phyloP scores from a whole-genome alignment of 2,888 invertebrate species.

The Drosophila neotestacea region DNA sequence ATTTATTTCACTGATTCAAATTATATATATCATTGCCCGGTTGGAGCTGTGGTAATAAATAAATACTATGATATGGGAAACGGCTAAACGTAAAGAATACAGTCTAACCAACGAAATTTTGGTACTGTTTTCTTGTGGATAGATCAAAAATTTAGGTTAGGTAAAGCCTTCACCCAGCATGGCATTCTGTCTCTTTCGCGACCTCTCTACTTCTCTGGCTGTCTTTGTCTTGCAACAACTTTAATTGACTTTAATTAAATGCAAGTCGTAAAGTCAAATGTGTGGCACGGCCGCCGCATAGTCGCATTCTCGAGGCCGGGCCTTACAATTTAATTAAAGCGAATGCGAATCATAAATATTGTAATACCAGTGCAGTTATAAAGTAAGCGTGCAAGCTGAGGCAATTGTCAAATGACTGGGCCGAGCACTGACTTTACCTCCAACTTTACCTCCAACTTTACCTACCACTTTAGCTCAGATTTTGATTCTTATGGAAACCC shows the following conservation, averaged over 20 bases:
- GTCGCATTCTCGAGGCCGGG: constrained; percentile 34
- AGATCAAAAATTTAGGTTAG: too few species aligned
- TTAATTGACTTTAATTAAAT: constrained; percentile 78
- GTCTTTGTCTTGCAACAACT: constrained; percentile 35
- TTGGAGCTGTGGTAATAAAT: too few species aligned
- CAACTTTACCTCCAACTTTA: constrained; percentile 2
- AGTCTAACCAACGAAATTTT: too few species aligned
- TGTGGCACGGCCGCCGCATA: constrained; percentile 45
- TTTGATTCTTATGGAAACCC: not conserved
- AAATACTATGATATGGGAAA: too few species aligned
- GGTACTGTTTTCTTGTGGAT: too few species aligned
- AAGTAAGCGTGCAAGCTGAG: constrained; percentile 15
- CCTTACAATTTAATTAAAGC: constrained; percentile 69
- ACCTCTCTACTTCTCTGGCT: not conserved
- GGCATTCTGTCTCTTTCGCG: not conserved
- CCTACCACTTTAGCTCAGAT: not conserved
- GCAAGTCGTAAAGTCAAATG: constrained; percentile 79
- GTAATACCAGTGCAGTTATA: constrained; percentile 47
- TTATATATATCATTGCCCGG: too few species aligned
- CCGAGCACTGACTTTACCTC: constrained; percentile 1
- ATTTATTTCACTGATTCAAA: too few species aligned
- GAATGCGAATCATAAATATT: constrained; percentile 80
- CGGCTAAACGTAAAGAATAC: too few species aligned
- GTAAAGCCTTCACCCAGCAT: not conserved
- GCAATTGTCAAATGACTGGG: constrained; percentile 64